phyloP scores from a whole-genome alignment of 1,140 invertebrate genomes.

The Conopomorpha cramerella region DNA sequence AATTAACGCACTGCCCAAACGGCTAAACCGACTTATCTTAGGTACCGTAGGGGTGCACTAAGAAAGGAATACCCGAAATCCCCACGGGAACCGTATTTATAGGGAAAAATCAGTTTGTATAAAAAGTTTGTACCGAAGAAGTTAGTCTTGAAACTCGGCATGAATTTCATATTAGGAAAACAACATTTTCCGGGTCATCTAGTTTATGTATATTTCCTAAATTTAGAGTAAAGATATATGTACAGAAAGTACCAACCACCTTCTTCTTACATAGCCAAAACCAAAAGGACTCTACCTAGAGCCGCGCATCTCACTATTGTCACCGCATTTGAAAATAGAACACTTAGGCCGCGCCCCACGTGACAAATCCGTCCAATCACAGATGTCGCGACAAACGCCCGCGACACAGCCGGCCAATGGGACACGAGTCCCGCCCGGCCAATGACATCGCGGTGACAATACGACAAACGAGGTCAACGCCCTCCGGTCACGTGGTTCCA shows the following conservation, averaged over 20 bases:
- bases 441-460: slow-evolving; percentile 51
- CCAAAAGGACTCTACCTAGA: not conserved
- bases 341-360: slow-evolving; percentile 22
- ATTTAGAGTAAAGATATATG: too few relatives aligned
- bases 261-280: too few relatives aligned
- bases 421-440: slow-evolving; percentile 37
- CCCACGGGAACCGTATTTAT: too few relatives aligned
- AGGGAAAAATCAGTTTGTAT: not conserved
- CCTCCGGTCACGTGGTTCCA: slow-evolving; percentile 24
- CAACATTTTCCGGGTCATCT: too few relatives aligned
- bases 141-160: slow-evolving; percentile 5
- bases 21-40: too few relatives aligned
- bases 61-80: too few relatives aligned
- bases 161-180: too few relatives aligned
- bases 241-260: not conserved
- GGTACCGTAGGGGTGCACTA: too few relatives aligned
- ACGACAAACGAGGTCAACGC: slow-evolving; percentile 25
- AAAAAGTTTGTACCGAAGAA: too few relatives aligned
- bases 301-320: not conserved
- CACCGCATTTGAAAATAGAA: slow-evolving; percentile 21
- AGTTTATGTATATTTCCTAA: too few relatives aligned
- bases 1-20: too few relatives aligned
- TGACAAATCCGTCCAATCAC: slow-evolving; percentile 22
- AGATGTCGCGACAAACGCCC: not conserved
- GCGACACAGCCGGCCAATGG: slow-evolving; percentile 22